phyloP scores from a whole-genome alignment of 2,888 invertebrate genomes.

The Drosophila ezoana region DNA sequence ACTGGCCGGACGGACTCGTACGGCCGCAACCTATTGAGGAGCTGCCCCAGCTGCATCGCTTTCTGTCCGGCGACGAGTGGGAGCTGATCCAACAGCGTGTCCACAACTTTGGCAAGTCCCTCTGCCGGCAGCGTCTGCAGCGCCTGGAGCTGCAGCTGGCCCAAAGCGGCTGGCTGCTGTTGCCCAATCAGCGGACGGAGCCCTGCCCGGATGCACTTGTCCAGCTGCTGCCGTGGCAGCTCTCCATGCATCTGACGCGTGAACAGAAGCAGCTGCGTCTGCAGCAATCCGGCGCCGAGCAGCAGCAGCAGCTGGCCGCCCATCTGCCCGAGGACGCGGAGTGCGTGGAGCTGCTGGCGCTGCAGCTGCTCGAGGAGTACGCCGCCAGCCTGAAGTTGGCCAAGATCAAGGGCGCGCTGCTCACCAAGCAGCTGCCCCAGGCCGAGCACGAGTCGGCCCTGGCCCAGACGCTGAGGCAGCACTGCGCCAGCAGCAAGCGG shows the following conservation, averaged over 20 bases:
- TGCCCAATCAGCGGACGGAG: constrained; percentile 25
- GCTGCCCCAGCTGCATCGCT: constrained; percentile 60
- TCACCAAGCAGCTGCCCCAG: constrained; percentile 34
- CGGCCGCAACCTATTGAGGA: neutral
- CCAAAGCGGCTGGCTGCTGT: constrained; percentile 59
- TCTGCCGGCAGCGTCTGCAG: constrained; percentile 80
- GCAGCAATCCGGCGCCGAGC: constrained; percentile 14
- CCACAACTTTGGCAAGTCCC: constrained; percentile 82
- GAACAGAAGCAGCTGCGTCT: constrained; percentile 66
- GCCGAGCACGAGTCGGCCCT: neutral
- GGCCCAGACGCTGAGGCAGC: constrained; percentile 20
- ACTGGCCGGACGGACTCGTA: constrained; percentile 79
- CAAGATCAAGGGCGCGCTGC: constrained; percentile 34
- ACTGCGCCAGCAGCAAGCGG: constrained; percentile 32
- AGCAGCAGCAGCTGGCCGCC: constrained; percentile 20
- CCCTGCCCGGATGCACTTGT: constrained; percentile 44
- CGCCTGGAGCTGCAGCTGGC: constrained; percentile 76
- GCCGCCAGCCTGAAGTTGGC: constrained; percentile 27
- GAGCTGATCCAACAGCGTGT: constrained; percentile 82
- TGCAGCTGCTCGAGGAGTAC: constrained; percentile 68
- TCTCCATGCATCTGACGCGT: constrained; percentile 63
- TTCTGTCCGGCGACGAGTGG: constrained; percentile 81
- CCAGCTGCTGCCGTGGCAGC: constrained; percentile 63
- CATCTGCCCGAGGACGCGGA: constrained; percentile 59
- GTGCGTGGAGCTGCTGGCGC: constrained; percentile 70